These are phyloP conservation scores for Cryptotermes secundus DNA, from an alignment of 1,140 invertebrate genomes.

Conservation along the genomic window DNA sequence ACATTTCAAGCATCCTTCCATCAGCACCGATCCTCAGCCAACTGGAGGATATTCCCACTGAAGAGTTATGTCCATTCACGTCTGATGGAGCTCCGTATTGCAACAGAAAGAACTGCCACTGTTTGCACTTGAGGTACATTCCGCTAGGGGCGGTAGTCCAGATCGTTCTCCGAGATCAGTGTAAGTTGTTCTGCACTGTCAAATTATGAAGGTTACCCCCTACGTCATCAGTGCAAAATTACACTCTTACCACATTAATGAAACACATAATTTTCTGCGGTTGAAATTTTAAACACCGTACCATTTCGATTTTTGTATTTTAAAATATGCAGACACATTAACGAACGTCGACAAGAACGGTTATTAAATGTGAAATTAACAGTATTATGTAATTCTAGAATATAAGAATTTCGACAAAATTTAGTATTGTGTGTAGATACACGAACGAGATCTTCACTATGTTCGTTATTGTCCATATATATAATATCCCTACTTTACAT, in stretches of 20 bases:
- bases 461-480: too few species aligned
- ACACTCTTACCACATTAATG: too few species aligned
- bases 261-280: not conserved
- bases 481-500: too few species aligned
- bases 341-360: too few species aligned
- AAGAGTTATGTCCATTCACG: not conserved
- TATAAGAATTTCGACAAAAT: too few species aligned
- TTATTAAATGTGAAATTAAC: too few species aligned
- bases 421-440: too few species aligned
- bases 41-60: not conserved
- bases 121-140: not conserved
- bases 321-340: too few species aligned
- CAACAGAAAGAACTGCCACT: not conserved
- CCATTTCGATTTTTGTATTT: too few species aligned
- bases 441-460: too few species aligned
- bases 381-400: too few species aligned
- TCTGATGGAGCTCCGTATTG: not conserved
- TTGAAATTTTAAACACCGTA: not conserved
- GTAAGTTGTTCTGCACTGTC: not conserved
- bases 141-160: not conserved
- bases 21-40: not conserved
- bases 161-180: not conserved
- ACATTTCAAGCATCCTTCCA: not conserved
- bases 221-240: not conserved
- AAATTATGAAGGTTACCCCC: too few species aligned